Evolutionary conservation across 2,888 invertebrate genomes (phyloP), one percentile per base, ranked within the genome.

Genomic region (Nineta flava): DNA sequence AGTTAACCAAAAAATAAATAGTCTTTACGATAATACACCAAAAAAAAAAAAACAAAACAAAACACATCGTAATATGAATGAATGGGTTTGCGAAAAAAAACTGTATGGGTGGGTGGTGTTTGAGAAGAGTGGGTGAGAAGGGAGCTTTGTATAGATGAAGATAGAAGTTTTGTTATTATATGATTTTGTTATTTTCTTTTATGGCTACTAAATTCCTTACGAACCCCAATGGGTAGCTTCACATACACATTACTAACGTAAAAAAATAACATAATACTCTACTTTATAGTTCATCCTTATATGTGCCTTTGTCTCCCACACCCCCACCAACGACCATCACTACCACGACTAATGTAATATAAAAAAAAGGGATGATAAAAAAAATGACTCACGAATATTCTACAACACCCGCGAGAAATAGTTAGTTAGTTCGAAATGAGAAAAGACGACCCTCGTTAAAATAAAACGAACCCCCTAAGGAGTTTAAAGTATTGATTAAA

Each of bases 341-440:
- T n/a, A n/a, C n/a, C 26, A 26, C 26, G 26, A 26, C 26, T 26
- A 26, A 26, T 26, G 26, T 47, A 47, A 47, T 47, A 34, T 38
- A 47, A 49, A 44, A 49, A 49, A 44, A 49, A 49, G 49, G 49
- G 49, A 49, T 49, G 49, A 49, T 45, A 44, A 49, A 49, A 49
- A 49, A 49, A 49, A 49, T 49, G 49, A 49, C 49, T 49, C 49
- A 49, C 49, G 49, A 31, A 48, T 48, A 34, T 26, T 41, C 35
- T 35, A 48, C 48, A 48, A 44, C 49, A 49, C 49, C 49, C 49
- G 49, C 49, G 49, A 49, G 49, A 49, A 49, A 49, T 49, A 49
- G 49, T 49, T 49, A 49, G 49, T 49, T 49, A 49, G 42, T 19
- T 42, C 48, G 26, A 26, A 26, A 26, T 26, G 26, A 26, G 26